phyloP scores from a whole-genome alignment of 1,140 invertebrate species.

The Telenomus remus region DNA sequence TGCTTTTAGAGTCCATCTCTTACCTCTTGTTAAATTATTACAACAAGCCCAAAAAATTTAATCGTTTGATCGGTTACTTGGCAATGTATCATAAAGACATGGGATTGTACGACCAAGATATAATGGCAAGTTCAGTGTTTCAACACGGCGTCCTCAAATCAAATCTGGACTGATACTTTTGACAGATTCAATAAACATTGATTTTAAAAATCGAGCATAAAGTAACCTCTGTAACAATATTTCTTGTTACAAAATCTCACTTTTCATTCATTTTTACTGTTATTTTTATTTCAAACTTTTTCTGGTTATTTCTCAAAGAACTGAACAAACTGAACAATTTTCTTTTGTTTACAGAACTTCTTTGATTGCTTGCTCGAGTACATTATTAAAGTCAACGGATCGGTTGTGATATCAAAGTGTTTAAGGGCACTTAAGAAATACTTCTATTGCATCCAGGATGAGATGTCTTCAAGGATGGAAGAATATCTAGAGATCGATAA shows the following conservation, averaged over 20 bases:
- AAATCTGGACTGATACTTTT: no score
- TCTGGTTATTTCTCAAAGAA: no score
- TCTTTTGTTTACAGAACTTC: slow-evolving; percentile 51
- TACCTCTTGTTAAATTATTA: slow-evolving; percentile 61
- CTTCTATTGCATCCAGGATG: slow-evolving; percentile 55
- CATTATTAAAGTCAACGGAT: slow-evolving; percentile 46
- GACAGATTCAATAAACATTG: no score
- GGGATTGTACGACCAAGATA: slow-evolving; percentile 51
- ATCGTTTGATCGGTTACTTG: slow-evolving; percentile 59
- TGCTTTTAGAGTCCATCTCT: slow-evolving; percentile 59
- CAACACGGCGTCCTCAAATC: no score
- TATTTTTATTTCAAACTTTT: no score
- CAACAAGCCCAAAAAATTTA: slow-evolving; percentile 55
- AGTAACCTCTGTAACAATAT: no score
- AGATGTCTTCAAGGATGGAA: slow-evolving; percentile 56
- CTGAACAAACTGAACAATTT: neutral
- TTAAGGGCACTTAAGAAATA: slow-evolving; percentile 50
- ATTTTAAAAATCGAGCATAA: no score
- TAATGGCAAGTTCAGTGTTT: slow-evolving; percentile 41
- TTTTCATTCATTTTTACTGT: slow-evolving; percentile 12
- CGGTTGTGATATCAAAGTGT: slow-evolving; percentile 41
- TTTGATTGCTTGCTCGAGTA: slow-evolving; percentile 49
- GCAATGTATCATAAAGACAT: slow-evolving; percentile 67
- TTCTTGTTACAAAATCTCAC: no score
- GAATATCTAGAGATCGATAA: slow-evolving; percentile 50